These are phyloP conservation scores for Helogale parvula DNA, from an alignment of 2,113 vertebrate genomes.

Conservation along the genomic window DNA sequence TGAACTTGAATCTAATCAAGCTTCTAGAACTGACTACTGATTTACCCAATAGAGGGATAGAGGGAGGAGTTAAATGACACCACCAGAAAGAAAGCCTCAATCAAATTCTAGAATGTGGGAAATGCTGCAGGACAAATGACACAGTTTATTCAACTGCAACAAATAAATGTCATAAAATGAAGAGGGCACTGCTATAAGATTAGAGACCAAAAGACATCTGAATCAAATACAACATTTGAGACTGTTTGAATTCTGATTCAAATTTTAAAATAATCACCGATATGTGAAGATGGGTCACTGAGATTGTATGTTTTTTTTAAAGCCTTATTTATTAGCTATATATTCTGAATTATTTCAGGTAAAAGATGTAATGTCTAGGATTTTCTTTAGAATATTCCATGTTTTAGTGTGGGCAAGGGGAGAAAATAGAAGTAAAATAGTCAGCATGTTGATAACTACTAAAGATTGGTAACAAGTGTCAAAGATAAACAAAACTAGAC, in stretches of 20 bases:
- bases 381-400: conserved; percentile 23
- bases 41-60: not conserved
- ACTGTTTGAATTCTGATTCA: not conserved
- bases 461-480: not conserved
- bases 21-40: not conserved
- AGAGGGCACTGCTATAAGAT: not conserved
- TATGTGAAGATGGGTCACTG: not conserved
- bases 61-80: not conserved
- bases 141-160: not conserved
- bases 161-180: not conserved
- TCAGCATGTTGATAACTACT: not conserved
- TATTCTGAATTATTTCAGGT: not conserved
- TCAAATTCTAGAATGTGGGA: not conserved
- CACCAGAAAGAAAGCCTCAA: not conserved
- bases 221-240: not conserved
- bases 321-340: not conserved
- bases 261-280: not conserved
- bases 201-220: not conserved
- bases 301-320: not conserved
- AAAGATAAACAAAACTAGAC: not conserved
- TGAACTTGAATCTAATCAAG: not conserved
- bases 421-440: not conserved
- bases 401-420: not conserved
- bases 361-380: not conserved
- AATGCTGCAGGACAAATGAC: not conserved